A percentile compares a stretch with the other conserved stretches of the same genome.
Evolutionary conservation across 2,113 vertebrate genomes (phyloP).

Genomic region (Bufo gargarizans): DNA sequence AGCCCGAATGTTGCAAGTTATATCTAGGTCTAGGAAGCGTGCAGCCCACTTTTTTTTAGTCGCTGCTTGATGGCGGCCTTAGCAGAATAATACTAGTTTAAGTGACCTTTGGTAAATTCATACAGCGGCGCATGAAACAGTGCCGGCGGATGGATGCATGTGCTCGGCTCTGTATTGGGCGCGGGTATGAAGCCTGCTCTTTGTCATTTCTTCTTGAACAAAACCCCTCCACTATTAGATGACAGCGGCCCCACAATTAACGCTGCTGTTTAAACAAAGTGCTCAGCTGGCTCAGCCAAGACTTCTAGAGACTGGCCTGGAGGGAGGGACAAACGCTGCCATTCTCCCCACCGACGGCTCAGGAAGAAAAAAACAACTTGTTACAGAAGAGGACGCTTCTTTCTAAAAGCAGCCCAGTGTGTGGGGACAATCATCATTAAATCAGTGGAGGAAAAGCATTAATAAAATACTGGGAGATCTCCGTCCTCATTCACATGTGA

Average conservation of each 20-base stretch:
- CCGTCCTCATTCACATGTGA: neutral
- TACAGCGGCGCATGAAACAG: neutral
- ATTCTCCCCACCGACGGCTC: constrained; percentile 11
- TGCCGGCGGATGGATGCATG: neutral
- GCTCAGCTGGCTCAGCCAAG: neutral
- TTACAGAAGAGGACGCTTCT: constrained; percentile 4
- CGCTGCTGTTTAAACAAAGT: constrained; percentile 19
- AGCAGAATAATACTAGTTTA: neutral
- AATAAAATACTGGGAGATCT: neutral
- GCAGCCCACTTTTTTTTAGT: neutral
- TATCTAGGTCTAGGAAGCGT: neutral
- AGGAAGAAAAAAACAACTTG: neutral
- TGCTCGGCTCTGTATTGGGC: neutral
- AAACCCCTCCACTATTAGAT: constrained; percentile 18
- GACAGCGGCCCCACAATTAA: neutral
- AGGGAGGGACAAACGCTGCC: constrained; percentile 10
- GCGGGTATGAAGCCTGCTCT: neutral
- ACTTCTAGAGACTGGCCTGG: neutral
- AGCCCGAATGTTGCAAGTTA: neutral
- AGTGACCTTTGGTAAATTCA: neutral
- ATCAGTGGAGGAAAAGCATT: neutral
- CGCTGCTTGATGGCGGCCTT: neutral
- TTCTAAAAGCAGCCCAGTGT: neutral
- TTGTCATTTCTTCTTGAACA: constrained; percentile 5
- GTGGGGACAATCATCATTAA: constrained; percentile 1